Conservation (phyloP, 2,797 vertebrate species). For the Orientallactaga sibirica region DNA sequence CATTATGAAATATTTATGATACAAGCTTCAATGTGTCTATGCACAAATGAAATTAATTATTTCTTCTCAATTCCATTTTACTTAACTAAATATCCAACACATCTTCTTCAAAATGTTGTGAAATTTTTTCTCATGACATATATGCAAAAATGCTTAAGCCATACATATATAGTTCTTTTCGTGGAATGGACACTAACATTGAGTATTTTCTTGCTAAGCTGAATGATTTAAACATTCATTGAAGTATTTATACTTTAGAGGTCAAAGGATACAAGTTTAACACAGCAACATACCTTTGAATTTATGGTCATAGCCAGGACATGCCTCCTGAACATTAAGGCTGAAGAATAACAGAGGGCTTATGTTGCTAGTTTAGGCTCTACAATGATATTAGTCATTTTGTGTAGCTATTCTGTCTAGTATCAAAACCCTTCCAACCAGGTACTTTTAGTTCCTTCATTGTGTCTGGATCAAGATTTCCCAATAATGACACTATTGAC, state of each 20-base stretch:
- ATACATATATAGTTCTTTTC: not conserved
- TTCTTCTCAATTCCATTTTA: slow-evolving; percentile 32
- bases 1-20: not conserved
- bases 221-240: not conserved
- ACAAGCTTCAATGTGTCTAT: not conserved
- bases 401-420: not conserved
- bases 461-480: not conserved
- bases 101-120: not conserved
- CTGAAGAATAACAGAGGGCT: not conserved
- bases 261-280: not conserved
- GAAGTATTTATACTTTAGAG: slow-evolving; percentile 12
- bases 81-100: slow-evolving; percentile 43
- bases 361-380: not conserved
- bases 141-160: not conserved
- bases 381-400: not conserved
- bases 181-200: not conserved
- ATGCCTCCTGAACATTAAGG: not conserved
- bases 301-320: not conserved
- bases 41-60: not conserved
- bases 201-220: slow-evolving; percentile 18
- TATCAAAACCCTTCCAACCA: not conserved
- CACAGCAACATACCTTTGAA: not conserved
- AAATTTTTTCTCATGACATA: not conserved
- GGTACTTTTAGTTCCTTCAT: not conserved
- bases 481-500: not conserved